A percentile compares a stretch with the other conserved stretches of the same genome.
Evolutionary conservation across 2,113 vertebrate genomes (phyloP).

Genomic region (Cryptotis parvus): DNA sequence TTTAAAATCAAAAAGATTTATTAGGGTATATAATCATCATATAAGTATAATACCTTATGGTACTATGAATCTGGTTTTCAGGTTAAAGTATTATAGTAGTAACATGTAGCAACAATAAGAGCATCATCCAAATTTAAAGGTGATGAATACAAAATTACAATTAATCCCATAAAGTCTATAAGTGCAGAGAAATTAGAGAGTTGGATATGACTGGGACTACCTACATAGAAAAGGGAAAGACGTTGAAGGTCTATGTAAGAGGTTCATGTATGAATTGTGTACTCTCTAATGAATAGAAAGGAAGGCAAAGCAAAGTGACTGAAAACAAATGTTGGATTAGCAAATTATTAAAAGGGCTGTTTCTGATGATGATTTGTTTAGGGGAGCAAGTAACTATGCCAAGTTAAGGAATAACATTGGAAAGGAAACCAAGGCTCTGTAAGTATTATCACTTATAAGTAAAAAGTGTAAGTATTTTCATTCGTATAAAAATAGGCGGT

Average conservation of each 20-base stretch:
- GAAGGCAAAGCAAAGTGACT: neutral
- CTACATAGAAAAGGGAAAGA: neutral
- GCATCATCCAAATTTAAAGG: neutral
- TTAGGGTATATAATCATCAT: neutral
- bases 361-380: neutral
- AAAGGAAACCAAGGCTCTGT: neutral
- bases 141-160: conserved; percentile 15
- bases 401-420: neutral
- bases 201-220: neutral
- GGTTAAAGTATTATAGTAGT: neutral
- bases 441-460: too few species aligned
- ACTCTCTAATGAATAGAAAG: too few species aligned
- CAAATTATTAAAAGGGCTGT: neutral
- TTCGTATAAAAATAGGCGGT: too few species aligned
- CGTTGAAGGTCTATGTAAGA: neutral
- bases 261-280: too few species aligned
- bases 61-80: neutral
- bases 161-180: neutral
- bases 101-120: neutral
- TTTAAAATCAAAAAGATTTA: neutral
- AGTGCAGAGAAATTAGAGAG: neutral
- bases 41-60: neutral
- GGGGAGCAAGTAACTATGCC: neutral
- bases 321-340: neutral
- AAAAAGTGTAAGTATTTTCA: too few species aligned